Base-by-base conservation (phyloP, 2,888 invertebrate genomes). In the Xestobium rufovillosum region DNA sequence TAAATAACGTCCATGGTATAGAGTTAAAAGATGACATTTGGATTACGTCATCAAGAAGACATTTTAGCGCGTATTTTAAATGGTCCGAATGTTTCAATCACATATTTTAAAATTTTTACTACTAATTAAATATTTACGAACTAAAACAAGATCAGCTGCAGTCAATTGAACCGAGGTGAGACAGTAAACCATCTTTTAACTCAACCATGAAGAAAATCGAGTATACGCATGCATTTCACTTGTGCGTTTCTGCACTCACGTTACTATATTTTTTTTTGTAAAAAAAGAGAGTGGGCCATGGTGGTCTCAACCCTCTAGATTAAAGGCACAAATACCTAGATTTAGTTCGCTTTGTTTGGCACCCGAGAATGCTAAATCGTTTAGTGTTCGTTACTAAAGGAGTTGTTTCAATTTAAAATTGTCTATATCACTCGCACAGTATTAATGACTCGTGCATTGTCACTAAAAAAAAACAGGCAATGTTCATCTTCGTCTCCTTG, bases 401-500 rank as follows among this genome's bases (percentile, higher is more conserved):
- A n/a, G 37, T 19, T 51, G 38, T 38, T 44, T 55, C 55, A 60
- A 57, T 56, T 53, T 51, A 57, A 57, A 57, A 55, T 44, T 53
- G 56, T 59, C 54, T 57, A 48, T 61, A 59, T 61, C 62, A 62
- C 62, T 61, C 59, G 56, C 57, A 61, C 61, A 55, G 51, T 47
- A 47, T 47, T 47, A 30, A 28, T 51, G 47, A 55, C 52, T 52
- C 50, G 58, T 56, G 57, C 55, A 53, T 53, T 54, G 52, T 56
- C 57, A 57, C 57, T 55, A 55, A 47, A 50, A 46, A 38, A 34
- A 34, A 39, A 43, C 44, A 42, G 39, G 38, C 39, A 44, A 44
- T 48, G 48, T 51, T 56, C 78, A 81, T 78, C 80, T 75, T 68
- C 82, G 73, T 59, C 77, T 75, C 53, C 79, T 74, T 45, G 81